phyloP scores from a whole-genome alignment of 2,888 invertebrate genomes.

The Dryomyza anilis region DNA sequence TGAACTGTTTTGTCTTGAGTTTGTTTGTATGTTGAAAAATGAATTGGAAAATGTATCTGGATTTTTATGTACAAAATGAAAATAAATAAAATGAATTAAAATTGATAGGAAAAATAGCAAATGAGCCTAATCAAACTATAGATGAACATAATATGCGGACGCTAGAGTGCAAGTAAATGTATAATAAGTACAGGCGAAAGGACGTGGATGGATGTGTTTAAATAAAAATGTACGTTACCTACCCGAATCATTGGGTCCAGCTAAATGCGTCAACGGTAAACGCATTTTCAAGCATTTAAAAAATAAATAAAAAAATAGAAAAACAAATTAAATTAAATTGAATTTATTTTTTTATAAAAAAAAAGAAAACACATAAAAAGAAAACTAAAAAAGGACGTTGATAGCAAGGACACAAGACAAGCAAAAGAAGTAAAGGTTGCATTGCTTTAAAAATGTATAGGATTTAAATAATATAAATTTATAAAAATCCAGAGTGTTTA shows the following conservation, averaged over 20 bases:
- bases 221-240: conserved; percentile 51
- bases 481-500: conserved; percentile 33
- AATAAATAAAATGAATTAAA: background rate
- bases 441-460: conserved; percentile 12
- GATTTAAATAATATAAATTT: background rate
- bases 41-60: conserved; percentile 5
- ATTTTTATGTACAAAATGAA: conserved; percentile 18
- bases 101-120: background rate
- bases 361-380: background rate
- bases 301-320: conserved; percentile 34
- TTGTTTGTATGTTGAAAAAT: too few relatives aligned
- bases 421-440: background rate
- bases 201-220: conserved; percentile 22
- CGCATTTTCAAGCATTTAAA: conserved; percentile 33
- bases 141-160: too few relatives aligned
- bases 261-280: conserved; percentile 36
- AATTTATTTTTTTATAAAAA: background rate
- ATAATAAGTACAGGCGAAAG: conserved; percentile 9
- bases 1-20: background rate
- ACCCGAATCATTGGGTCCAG: conserved; percentile 65
- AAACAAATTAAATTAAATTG: conserved; percentile 14
- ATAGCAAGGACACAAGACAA: too few relatives aligned
- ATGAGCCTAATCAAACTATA: background rate
- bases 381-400: background rate
- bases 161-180: too few relatives aligned